Percentiles rank a stretch among this genome's conserved stretches.
Conservation (phyloP, 2,888 invertebrate species). For the Tipula lateralis region DNA sequence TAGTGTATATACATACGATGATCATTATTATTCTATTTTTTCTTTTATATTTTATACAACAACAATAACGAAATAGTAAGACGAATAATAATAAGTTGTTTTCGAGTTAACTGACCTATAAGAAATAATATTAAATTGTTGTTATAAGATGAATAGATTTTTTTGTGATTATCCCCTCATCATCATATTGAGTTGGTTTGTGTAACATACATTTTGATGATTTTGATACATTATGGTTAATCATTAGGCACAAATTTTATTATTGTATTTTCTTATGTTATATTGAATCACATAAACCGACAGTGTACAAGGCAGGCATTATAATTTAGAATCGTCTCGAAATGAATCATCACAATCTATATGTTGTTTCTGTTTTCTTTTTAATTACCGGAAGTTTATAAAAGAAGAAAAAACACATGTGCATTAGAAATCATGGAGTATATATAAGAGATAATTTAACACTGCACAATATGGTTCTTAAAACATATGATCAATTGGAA, state of each 20-base stretch:
- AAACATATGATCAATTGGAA: not conserved
- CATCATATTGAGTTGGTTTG: not conserved
- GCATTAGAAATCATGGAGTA: not conserved
- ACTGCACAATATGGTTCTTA: not conserved
- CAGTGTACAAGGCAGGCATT: not conserved
- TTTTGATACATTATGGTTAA: conserved; percentile 11
- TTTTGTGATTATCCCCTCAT: not conserved
- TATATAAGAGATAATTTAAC: not conserved
- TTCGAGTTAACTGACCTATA: conserved; percentile 19
- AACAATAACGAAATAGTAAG: not conserved
- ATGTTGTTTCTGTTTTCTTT: not conserved
- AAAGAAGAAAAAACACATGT: not conserved
- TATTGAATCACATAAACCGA: not conserved
- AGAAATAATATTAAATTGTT: conserved; percentile 14
- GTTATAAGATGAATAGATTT: not conserved
- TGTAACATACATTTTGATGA: not conserved
- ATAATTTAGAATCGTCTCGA: not conserved
- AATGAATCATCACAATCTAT: not conserved
- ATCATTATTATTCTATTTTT: conserved; percentile 11
- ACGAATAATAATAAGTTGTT: conserved; percentile 11
- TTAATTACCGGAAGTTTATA: conserved; percentile 11
- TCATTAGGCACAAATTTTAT: not conserved
- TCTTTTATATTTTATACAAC: not conserved
- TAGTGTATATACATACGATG: too few relatives aligned
- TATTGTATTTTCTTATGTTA: not conserved